Conservation (phyloP, 2,888 invertebrate species). For the Trissoscelio sp. region DNA sequence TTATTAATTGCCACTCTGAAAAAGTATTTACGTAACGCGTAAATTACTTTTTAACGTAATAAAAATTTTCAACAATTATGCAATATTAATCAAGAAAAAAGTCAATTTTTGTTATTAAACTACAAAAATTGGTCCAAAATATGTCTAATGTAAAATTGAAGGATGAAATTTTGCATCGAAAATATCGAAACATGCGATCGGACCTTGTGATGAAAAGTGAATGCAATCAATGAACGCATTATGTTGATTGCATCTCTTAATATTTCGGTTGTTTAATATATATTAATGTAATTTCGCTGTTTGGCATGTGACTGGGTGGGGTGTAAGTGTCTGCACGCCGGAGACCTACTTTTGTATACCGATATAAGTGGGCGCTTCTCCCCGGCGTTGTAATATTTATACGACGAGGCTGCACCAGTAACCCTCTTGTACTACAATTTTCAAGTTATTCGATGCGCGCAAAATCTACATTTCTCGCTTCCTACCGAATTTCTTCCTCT, state of each 20-base stretch:
- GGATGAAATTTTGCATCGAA: no score
- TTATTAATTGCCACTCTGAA: no score
- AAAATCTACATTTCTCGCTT: slow-evolving; percentile 29
- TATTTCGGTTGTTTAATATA: slow-evolving; percentile 47
- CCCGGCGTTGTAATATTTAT: slow-evolving; percentile 49
- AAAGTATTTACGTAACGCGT: no score
- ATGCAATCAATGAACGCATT: slow-evolving; percentile 43
- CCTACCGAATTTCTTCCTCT: not conserved
- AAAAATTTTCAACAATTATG: no score
- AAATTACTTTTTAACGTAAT: no score
- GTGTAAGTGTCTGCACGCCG: slow-evolving; percentile 15
- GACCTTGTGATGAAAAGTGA: slow-evolving; percentile 11
- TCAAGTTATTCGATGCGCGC: slow-evolving; percentile 41
- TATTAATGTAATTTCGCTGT: slow-evolving; percentile 52
- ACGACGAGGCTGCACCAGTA: slow-evolving; percentile 22
- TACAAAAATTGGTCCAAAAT: no score
- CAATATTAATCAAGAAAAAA: no score
- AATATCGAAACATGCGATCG: not conserved
- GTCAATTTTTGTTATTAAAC: no score
- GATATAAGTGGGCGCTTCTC: slow-evolving; percentile 30
- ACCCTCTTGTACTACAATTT: slow-evolving; percentile 42
- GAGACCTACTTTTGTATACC: slow-evolving; percentile 47
- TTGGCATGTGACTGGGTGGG: not conserved
- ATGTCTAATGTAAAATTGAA: no score
- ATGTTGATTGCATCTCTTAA: slow-evolving; percentile 41